Base-by-base conservation (phyloP, 2,888 invertebrate species). In the Stratiomys singularior region DNA sequence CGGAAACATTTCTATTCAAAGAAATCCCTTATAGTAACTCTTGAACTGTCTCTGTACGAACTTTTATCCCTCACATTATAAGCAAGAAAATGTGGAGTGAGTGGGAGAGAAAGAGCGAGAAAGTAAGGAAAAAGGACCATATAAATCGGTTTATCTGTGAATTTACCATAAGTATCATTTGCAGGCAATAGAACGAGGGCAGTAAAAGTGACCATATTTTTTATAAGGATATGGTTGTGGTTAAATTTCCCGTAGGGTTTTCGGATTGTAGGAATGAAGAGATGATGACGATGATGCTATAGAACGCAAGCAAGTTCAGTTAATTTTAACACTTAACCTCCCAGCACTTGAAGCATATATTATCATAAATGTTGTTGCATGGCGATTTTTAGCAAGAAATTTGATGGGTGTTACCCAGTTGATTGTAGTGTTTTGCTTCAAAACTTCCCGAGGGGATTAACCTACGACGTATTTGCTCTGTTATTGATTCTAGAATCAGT, bases 101-200 rank as follows among this genome's bases (percentile, higher is more conserved):
- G n/a, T n/a, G n/a, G n/a, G n/a, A n/a, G n/a, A n/a, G n/a, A n/a
- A n/a, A n/a, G n/a, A n/a, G n/a, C n/a, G n/a, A n/a, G n/a, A n/a
- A n/a, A n/a, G n/a, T n/a, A 37, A 37, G 3, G 37, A 37, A 37
- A 37, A 9, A 37, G 37, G 9, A 37, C 37, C 37, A 37, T 37
- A 18, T 18, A 60, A 60, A 60, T 23, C 25, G 23, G n/a, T 60
- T 60, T 60, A 60, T 60, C 60, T 60, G 25, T 60, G 15, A 60
- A 60, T 60, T 60, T 60, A 60, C 60, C 60, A 60, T 60, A 60
- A 1, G 60, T 60, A 60, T 60, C 60, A 25, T 60, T 60, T 60
- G 60, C 60, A 37, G 37, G 37, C 37, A 60, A 60, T 60, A 60
- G 23, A 60, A 37, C 9, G 23, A 18, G 52, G 4, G 60, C 60